These are phyloP conservation scores for Gallinago jamesoni DNA, from an alignment of 2,113 vertebrate species.

Conservation along the genomic window DNA sequence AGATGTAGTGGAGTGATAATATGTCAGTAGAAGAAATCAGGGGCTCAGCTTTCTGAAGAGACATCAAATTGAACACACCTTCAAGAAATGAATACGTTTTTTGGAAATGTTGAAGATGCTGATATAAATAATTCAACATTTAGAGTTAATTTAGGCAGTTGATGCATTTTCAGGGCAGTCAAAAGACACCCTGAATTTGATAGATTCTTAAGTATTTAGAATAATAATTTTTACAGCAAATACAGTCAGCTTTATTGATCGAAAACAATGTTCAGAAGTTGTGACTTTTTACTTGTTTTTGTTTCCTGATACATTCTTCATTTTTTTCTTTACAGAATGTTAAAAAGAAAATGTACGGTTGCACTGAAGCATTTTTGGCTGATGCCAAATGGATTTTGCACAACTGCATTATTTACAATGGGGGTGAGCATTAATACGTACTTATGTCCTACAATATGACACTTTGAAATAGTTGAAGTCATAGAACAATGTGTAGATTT, in stretches of 20 bases:
- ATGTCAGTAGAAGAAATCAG: neutral
- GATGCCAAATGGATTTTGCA: constrained; percentile 99
- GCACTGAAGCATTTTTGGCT: constrained; percentile 97
- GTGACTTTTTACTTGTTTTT: neutral
- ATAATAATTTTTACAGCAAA: neutral
- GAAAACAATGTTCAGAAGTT: neutral
- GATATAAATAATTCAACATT: neutral
- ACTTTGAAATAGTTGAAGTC: neutral
- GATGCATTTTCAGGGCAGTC: neutral
- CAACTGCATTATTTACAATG: constrained; percentile 99
- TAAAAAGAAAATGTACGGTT: constrained; percentile 99
- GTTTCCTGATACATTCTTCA: neutral
- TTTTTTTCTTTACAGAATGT: constrained; percentile 83
- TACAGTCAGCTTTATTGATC: neutral
- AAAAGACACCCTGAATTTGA: neutral
- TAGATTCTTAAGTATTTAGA: neutral
- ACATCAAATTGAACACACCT: fast-evolving
- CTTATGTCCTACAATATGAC: neutral
- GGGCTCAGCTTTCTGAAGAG: neutral
- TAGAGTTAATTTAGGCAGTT: neutral
- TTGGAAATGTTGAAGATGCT: neutral
- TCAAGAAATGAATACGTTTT: neutral
- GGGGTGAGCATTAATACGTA: constrained; percentile 77
- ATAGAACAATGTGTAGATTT: neutral
- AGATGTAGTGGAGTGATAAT: neutral